A percentile compares a stretch with the other conserved stretches of the same genome.
Conservation (phyloP, 2,797 vertebrate species). For the Xyrichtys novacula region DNA sequence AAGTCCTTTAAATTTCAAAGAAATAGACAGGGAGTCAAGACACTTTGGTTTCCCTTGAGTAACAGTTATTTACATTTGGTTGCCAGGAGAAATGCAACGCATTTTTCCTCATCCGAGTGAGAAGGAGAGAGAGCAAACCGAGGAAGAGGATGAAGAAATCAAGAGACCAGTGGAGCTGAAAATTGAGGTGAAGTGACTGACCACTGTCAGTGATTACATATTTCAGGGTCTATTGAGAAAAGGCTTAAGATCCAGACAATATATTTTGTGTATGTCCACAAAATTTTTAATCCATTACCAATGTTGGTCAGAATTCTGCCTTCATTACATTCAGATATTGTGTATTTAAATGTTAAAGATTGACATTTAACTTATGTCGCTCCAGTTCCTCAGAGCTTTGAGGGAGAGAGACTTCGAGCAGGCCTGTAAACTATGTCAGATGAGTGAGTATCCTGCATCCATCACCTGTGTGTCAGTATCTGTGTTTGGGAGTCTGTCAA, state of each 20-base stretch:
- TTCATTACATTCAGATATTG: not conserved
- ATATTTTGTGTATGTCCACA: not conserved
- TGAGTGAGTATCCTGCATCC: conserved; percentile 83
- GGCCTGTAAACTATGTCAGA: conserved; percentile 87
- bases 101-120: not conserved
- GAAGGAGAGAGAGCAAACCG: conserved; percentile 15
- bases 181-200: conserved; percentile 62
- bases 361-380: conserved; percentile 24
- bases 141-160: conserved; percentile 34
- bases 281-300: not conserved
- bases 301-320: not conserved
- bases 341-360: not conserved
- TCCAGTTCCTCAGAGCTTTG: conserved; percentile 89
- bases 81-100: conserved; percentile 19
- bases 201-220: not conserved
- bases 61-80: conserved; percentile 2
- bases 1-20: conserved; percentile 1
- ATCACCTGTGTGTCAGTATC: conserved; percentile 3
- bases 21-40: not conserved
- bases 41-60: not conserved
- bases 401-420: conserved; percentile 81
- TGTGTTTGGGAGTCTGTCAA: conserved; percentile 9
- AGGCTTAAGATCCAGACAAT: not conserved
- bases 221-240: conserved; percentile 2
- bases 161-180: conserved; percentile 71